Base-by-base conservation (phyloP, 2,113 vertebrate genomes). In the Mastomys natalensis region DNA sequence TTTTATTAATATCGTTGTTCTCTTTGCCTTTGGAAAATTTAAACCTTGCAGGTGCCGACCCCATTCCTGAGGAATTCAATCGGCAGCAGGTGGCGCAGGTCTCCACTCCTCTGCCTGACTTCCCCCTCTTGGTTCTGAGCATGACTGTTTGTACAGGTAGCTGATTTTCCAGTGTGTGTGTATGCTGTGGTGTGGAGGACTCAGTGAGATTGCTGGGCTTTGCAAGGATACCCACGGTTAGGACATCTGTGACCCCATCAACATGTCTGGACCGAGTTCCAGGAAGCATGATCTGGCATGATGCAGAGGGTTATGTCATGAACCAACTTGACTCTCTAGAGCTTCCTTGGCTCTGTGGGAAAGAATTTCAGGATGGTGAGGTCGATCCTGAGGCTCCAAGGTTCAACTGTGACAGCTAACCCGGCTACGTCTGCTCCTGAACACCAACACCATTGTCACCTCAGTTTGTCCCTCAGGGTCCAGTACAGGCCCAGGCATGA, bases 101-200 rank as follows among this genome's bases (percentile, higher is more conserved):
- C 34, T 31, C 34, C 5, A 2, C 31, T 29, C 0, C 26, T 45
- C 37, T 78, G 76, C 29, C 8, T 43, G 10, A 9, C 2, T 4
- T 21, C 26, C 12, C 26, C 11, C 17, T 48, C 24, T 3, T 68
- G 22, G 34, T 37, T 10, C 31, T 64, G 66, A 48, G 19, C 2
- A 0, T 1, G 55, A 11, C 31, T 31, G 17, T 19, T 48, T 55
- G 19, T 4, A 16, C 45, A 0, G 11, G 26, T 55, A 43, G 55
- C 53, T 45, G 17, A 13, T 37, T 45, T 89, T 76, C 40, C 72
- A 89, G 22, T 40, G 66, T 55, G 1, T 17, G 22, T 10, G 34
- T 43, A 3, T 40, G 55, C 53, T 1, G 62, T 34, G 31, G 19
- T 29, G n/a, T 8, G 87, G 72, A 64, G 19, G 43, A 73, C 31